These are phyloP conservation scores for Hirundo rustica DNA, from an alignment of 2,797 vertebrate species.

Conservation along the genomic window DNA sequence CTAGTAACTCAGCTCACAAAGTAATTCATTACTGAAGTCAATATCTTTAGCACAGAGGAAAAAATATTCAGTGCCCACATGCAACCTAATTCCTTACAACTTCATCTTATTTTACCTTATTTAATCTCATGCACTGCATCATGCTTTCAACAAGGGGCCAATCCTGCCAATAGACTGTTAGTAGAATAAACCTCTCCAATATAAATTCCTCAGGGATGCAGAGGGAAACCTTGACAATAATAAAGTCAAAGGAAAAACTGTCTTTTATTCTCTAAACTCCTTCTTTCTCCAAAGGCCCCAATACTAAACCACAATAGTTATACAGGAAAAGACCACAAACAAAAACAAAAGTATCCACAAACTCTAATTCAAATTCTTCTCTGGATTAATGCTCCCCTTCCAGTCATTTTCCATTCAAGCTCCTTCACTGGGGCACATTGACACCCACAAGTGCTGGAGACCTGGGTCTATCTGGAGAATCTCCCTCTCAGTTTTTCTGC, in stretches of 20 bases:
- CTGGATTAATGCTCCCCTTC: not conserved
- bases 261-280: not conserved
- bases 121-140: not conserved
- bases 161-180: not conserved
- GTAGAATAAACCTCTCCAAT: not conserved
- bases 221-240: not conserved
- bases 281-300: not conserved
- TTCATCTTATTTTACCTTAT: not conserved
- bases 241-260: not conserved
- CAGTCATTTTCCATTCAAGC: not conserved
- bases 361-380: not conserved
- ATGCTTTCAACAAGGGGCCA: not conserved
- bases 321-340: not conserved
- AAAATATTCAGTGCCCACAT: not conserved
- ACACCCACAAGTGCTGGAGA: not conserved
- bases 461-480: not conserved
- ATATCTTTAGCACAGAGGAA: not conserved
- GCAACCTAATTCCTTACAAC: not conserved
- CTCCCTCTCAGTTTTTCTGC: not conserved
- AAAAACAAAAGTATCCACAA: slow-evolving; percentile 6
- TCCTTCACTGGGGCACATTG: not conserved
- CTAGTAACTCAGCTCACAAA: not conserved
- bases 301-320: not conserved
- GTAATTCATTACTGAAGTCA: not conserved
- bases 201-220: not conserved